Base-by-base conservation (phyloP, 2,797 vertebrate species). In the Clamator glandarius region DNA sequence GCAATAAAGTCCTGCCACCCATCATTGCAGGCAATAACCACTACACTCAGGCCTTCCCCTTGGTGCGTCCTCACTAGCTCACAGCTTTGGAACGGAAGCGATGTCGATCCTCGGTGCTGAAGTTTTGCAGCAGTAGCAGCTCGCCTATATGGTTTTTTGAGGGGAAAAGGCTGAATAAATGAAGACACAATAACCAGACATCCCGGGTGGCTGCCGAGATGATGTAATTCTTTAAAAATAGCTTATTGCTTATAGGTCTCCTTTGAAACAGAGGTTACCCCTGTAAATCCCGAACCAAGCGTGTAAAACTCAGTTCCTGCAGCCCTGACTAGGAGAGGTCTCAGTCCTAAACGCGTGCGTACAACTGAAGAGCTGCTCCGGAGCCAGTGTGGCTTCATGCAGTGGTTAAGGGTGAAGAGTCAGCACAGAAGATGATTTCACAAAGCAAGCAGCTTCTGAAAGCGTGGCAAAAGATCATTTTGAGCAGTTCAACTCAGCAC, bases 221-320 rank as follows among this genome's bases (percentile, higher is more conserved):
- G 84, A 90, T 61, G 73, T 67, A 74, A 89, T 64, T 50, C 64
- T 79, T 67, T 69, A 5, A 3, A 90, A 93, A 95, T 83, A 87
- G 76, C 76, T 89, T 66, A 59, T 81, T 93, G 92, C 86, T 91
- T 93, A 88, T 29, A 81, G 46, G 66, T 41, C 69, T 95, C 89
- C 75, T 95, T 78, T 2, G 23, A 75, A 95, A 94, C 58, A 87
- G 87, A 15, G 66, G 73, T 90, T 92, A 92, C 50, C 72, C 24
- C 0, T 87, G 55, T 80, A 68, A 77, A 76, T 28, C 28, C 82
- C 36, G 26, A 72, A 86, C 78, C 23, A 85, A 86, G 62, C 15
- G 20, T 48, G 64, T 41, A 51, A 63, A 95, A 87, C 28, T 19
- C 67, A 91, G 68, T 87, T 89, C 80, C 86, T 61, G 72, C 75